Evolutionary conservation across 2,888 invertebrate species (phyloP).

Genomic region (Drosophila pseudotakahashii): DNA sequence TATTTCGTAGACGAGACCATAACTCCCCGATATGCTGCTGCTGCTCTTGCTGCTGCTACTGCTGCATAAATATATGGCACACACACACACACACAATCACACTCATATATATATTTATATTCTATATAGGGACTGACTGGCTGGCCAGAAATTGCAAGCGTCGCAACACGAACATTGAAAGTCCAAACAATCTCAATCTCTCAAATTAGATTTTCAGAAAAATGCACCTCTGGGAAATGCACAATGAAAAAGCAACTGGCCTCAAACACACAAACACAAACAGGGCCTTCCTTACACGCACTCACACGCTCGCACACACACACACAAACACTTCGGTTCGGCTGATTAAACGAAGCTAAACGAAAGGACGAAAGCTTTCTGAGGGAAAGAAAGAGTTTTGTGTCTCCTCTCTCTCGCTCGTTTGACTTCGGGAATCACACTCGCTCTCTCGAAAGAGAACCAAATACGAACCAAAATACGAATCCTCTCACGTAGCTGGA

Average conservation of each 20-base stretch:
- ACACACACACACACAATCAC: constrained; percentile 3
- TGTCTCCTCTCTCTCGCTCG: constrained; percentile 9
- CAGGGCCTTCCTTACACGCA: constrained; percentile 16
- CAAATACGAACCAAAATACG: constrained; percentile 10
- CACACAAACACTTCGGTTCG: constrained; percentile 23
- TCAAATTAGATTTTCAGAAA: constrained; percentile 83
- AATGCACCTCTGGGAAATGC: constrained; percentile 83
- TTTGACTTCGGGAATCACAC: not conserved
- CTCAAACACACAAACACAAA: constrained; percentile 34
- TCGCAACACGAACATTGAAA: constrained; percentile 76
- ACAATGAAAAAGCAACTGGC: constrained; percentile 76
- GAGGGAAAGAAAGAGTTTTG: constrained; percentile 15
- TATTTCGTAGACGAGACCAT: constrained; percentile 50
- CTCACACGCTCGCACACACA: constrained; percentile 25
- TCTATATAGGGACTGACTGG: constrained; percentile 21
- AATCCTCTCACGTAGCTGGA: constrained; percentile 49
- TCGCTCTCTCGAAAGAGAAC: constrained; percentile 10
- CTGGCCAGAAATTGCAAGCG: constrained; percentile 70
- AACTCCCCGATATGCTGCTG: constrained; percentile 72
- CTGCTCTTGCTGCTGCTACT: constrained; percentile 38
- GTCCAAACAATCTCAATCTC: constrained; percentile 81
- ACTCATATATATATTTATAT: constrained; percentile 23
- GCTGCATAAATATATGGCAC: constrained; percentile 44
- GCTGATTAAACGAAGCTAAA: constrained; percentile 34
- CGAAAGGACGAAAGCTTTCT: constrained; percentile 41